A percentile compares a stretch with the other conserved stretches of the same genome.
Evolutionary conservation across 2,888 invertebrate species (phyloP).

Genomic region (Athalia rosae): DNA sequence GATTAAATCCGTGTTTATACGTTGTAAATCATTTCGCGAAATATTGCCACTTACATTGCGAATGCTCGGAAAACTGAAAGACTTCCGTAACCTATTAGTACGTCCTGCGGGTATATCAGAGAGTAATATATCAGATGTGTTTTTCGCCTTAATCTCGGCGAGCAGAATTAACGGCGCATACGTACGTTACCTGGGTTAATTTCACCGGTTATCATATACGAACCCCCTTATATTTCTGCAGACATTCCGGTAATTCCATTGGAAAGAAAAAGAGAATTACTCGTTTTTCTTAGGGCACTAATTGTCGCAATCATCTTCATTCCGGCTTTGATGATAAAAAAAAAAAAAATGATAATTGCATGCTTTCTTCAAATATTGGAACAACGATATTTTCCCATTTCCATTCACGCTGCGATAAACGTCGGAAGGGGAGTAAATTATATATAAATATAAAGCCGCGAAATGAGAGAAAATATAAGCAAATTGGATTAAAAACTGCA

Average conservation of each 20-base stretch:
- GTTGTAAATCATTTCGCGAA: slow-evolving; percentile 39
- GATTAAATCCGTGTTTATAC: slow-evolving; percentile 45
- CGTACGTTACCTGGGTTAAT: slow-evolving; percentile 16
- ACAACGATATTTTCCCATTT: neutral
- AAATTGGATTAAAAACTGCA: slow-evolving; percentile 7
- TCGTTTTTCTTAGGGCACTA: too few relatives aligned
- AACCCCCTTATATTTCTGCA: slow-evolving; percentile 14
- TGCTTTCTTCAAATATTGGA: neutral
- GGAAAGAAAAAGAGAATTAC: too few relatives aligned
- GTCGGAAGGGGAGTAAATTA: too few relatives aligned
- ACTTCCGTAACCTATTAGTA: neutral
- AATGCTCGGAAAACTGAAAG: slow-evolving; percentile 33
- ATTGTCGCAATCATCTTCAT: too few relatives aligned
- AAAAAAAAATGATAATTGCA: neutral
- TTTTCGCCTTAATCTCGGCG: slow-evolving; percentile 24
- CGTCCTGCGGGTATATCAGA: neutral
- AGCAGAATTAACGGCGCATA: slow-evolving; percentile 18
- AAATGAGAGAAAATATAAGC: neutral
- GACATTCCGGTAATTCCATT: neutral
- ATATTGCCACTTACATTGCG: slow-evolving; percentile 40
- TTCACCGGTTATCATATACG: slow-evolving; percentile 9
- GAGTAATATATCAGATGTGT: neutral
- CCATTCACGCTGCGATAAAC: too few relatives aligned
- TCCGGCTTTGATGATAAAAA: neutral
- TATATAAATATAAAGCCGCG: neutral